Conservation (phyloP, 2,113 vertebrate genomes). For the Balaeniceps rex region DNA sequence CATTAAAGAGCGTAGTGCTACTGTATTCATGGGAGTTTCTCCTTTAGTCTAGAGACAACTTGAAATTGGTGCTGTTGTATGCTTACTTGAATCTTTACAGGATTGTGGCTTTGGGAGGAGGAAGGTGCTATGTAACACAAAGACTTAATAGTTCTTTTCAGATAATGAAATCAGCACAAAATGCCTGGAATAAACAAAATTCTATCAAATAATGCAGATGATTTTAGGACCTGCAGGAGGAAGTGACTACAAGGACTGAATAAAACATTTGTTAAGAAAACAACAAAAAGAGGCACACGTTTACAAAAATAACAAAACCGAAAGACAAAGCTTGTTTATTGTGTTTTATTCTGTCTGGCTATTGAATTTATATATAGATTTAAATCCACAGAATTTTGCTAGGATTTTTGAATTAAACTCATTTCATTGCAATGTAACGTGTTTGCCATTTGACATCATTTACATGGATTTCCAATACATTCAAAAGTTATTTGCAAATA, state of each 20-base stretch:
- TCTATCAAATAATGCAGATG: neutral
- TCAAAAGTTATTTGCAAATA: conserved; percentile 21
- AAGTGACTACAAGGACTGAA: neutral
- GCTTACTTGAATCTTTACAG: neutral
- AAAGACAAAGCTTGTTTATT: conserved; percentile 10
- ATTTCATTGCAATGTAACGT: neutral
- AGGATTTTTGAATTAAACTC: neutral
- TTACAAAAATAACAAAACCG: neutral
- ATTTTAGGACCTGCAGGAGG: neutral
- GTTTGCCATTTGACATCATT: neutral
- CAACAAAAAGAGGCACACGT: neutral
- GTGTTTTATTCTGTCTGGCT: conserved; percentile 20
- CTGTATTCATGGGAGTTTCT: neutral
- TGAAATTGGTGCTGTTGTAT: neutral
- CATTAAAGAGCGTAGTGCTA: neutral
- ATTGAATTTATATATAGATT: neutral
- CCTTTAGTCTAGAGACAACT: neutral
- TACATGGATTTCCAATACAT: conserved; percentile 8
- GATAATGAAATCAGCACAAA: neutral
- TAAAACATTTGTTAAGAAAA: neutral
- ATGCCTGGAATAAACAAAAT: neutral
- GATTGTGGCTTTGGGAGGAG: neutral
- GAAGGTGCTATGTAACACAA: neutral
- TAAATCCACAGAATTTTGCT: neutral
- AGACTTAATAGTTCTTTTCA: neutral